phyloP scores from a whole-genome alignment of 2,113 vertebrate genomes.

The Aspiorhynchus laticeps region DNA sequence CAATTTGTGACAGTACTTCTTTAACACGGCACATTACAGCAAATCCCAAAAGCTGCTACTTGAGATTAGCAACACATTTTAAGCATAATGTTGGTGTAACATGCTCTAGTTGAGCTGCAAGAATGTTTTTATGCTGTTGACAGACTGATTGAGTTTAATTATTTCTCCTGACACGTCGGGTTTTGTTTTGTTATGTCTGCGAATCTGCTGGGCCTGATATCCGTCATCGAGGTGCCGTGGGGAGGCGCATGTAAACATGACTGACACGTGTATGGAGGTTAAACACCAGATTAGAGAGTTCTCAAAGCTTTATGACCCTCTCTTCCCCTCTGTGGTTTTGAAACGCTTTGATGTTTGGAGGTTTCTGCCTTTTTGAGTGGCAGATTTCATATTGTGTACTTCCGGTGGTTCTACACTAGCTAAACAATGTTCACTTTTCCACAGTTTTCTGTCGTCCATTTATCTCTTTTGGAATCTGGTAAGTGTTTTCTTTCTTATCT shows the following conservation, averaged over 20 bases:
- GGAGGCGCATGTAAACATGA: slow-evolving; percentile 29
- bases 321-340: not conserved
- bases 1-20: slow-evolving; percentile 8
- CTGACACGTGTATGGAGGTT: slow-evolving; percentile 1
- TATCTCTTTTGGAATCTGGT: not conserved
- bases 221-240: not conserved
- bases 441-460: not conserved
- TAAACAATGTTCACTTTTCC: not conserved
- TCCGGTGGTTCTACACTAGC: not conserved
- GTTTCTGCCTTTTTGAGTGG: not conserved
- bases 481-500: slow-evolving; percentile 7
- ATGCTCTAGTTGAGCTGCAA: slow-evolving; percentile 30
- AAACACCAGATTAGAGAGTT: slow-evolving; percentile 9
- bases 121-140: slow-evolving; percentile 24
- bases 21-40: slow-evolving; percentile 26
- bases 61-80: slow-evolving; percentile 29
- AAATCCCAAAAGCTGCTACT: slow-evolving; percentile 33
- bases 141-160: slow-evolving; percentile 49
- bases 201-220: slow-evolving; percentile 22
- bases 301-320: slow-evolving; percentile 14
- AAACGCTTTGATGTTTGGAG: not conserved
- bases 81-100: slow-evolving; percentile 26
- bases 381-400: not conserved
- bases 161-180: slow-evolving; percentile 26
- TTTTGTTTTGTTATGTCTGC: slow-evolving; percentile 47